A percentile compares a stretch with the other conserved stretches of the same genome.
phyloP scores from a whole-genome alignment of 2,113 vertebrate species.

The Xiphophorus maculatus region DNA sequence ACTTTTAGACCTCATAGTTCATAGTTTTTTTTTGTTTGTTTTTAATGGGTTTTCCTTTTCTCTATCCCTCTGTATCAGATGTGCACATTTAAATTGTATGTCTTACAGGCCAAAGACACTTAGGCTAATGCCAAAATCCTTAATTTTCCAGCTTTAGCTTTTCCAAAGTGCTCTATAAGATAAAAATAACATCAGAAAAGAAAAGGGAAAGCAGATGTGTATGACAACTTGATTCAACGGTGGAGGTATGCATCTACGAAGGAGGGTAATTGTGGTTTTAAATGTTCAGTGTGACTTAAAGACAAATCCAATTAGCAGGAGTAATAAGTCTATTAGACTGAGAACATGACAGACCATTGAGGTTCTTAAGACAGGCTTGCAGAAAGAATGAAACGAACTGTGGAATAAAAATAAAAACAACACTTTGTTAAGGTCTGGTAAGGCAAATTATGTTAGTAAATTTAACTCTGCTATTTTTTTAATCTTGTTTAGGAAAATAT shows the following conservation, averaged over 20 bases:
- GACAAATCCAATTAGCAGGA: conserved; percentile 18
- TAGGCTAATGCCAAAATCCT: no score
- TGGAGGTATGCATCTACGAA: neutral
- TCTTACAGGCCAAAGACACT: no score
- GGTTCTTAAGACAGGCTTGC: neutral
- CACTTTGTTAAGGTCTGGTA: neutral
- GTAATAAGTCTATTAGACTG: conserved; percentile 21
- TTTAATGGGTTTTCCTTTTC: no score
- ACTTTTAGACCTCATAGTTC: no score
- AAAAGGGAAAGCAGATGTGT: neutral
- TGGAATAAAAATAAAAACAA: neutral
- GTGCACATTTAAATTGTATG: no score
- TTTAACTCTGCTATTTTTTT: no score
- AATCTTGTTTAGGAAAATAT: no score
- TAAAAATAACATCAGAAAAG: neutral
- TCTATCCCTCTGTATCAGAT: no score
- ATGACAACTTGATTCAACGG: neutral
- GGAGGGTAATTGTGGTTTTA: neutral
- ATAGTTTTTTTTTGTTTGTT: no score
- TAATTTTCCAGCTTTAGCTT: neutral
- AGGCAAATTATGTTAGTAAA: no score
- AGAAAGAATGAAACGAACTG: neutral
- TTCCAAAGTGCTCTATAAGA: neutral
- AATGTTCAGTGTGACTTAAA: neutral
- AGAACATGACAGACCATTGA: conserved; percentile 1